phyloP scores from a whole-genome alignment of 1,140 invertebrate genomes.

The Eulimnadia texana region DNA sequence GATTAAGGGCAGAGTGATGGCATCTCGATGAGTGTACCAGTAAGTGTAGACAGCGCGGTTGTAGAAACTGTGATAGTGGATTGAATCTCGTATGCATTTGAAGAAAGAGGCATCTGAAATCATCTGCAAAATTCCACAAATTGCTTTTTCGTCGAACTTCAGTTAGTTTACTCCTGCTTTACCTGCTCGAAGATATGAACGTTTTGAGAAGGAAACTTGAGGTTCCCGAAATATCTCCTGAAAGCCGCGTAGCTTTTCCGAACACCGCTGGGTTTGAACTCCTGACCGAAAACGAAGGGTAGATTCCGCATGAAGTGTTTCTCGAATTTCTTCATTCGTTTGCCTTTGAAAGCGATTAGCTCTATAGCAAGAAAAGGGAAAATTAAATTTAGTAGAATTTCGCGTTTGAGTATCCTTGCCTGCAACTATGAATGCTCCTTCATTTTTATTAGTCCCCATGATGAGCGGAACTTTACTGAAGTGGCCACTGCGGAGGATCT shows the following conservation, averaged over 20 bases:
- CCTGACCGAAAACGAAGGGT: background rate
- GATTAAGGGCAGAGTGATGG: background rate
- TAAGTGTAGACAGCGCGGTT: background rate
- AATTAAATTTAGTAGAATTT: too few relatives aligned
- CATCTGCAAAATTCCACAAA: background rate
- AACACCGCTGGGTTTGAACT: background rate
- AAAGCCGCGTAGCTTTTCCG: background rate
- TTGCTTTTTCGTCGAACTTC: too few relatives aligned
- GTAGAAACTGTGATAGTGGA: background rate
- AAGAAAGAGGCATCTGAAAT: background rate
- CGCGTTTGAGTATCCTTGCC: slow-evolving; percentile 9
- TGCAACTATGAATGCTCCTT: slow-evolving; percentile 33
- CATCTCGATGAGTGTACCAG: background rate
- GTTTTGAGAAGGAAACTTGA: background rate
- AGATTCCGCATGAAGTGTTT: background rate
- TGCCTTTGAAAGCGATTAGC: background rate
- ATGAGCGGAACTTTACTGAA: slow-evolving; percentile 47
- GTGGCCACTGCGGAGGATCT: slow-evolving; percentile 39
- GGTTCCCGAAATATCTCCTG: background rate
- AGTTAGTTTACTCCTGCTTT: background rate
- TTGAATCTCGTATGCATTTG: background rate
- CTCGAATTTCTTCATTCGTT: background rate
- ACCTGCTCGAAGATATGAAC: background rate
- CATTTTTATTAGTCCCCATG: slow-evolving; percentile 45
- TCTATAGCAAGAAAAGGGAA: too few relatives aligned